A percentile compares a stretch with the other conserved stretches of the same genome.
Conservation (phyloP, 2,797 vertebrate genomes). For the Danio aesculapii region DNA sequence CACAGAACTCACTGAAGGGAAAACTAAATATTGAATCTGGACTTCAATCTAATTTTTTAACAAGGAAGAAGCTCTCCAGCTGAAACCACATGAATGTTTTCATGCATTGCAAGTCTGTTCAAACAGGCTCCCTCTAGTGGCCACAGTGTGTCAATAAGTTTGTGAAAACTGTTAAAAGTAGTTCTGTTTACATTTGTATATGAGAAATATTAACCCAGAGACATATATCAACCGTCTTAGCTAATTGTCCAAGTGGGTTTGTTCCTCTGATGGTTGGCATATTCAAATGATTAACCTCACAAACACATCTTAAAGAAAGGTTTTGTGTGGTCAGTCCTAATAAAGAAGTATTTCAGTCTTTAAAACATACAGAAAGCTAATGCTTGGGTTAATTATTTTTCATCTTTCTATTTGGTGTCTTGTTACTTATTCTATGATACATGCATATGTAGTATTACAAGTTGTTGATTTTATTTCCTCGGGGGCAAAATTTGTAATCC, state of each 20-base stretch:
- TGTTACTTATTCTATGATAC: too few species aligned
- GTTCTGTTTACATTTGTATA: background rate
- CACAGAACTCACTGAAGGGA: constrained; percentile 23
- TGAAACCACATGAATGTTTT: constrained; percentile 37
- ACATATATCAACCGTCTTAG: background rate
- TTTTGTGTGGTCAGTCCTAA: constrained; percentile 77
- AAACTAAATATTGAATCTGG: constrained; percentile 49
- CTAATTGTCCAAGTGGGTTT: constrained; percentile 37
- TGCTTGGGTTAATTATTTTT: too few species aligned
- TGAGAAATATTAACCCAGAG: background rate
- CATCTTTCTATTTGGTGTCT: too few species aligned
- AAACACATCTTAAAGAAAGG: constrained; percentile 68
- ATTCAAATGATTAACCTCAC: constrained; percentile 72
- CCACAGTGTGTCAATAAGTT: background rate
- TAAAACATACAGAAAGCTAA: too few species aligned
- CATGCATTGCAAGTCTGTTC: constrained; percentile 27
- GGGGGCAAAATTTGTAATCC: too few species aligned
- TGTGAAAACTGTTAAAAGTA: background rate
- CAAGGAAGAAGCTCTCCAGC: constrained; percentile 19
- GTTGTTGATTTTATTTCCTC: too few species aligned
- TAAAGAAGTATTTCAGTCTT: constrained; percentile 40
- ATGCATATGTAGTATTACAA: too few species aligned
- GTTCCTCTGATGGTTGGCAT: constrained; percentile 65
- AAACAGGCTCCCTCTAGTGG: constrained; percentile 63
- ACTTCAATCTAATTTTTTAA: constrained; percentile 27